Evolutionary conservation across 2,888 invertebrate genomes (phyloP), one percentile per base, ranked within the genome.

Genomic region (Drosophila seclusa): DNA sequence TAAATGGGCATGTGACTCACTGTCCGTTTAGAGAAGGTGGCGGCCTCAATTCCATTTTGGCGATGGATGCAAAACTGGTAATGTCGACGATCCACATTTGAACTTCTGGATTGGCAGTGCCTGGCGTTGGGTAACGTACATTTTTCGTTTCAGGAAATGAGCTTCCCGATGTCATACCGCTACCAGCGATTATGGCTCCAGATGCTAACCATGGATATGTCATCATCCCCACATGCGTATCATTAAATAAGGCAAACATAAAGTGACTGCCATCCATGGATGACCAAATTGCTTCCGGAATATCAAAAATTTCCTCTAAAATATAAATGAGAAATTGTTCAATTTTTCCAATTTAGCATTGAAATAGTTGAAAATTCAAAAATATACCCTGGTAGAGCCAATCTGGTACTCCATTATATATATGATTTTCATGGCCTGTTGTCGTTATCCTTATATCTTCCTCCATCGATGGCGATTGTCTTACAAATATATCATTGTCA

Each of bases 321-420:
- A 92, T 48, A 27, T 10, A 34, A 34, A 34, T 24, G 4, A 34
- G 21, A 54, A 6, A 29, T 36, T 27, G 18, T 36, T 11, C 0
- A 10, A 24, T 8, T 21, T 5, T 24, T 54, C 0, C 11, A 34
- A 16, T 16, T 54, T 18, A 2, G 11, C 42, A 42, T 21, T 42
- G 2, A 42, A 42, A 42, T 21, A 11, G 42, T 42, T 11, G 5
- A 4, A 54, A 36, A 18, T 2, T n/a, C 2, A 36, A 38, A 29
- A 45, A 24, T n/a, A 24, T 24, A 45, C 98, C 98, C 95, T 99
- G 99, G 94, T 99, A 99, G 34, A 99, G 94, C 98, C 99, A 99
- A 93, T 99, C 99, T 24, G 98, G 97, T 38, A 99, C 95, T 63
- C 98, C 99, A 93, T 99, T 98, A 94, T 97, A 98, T 67, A 98